These are phyloP conservation scores for Sipha maydis DNA, from an alignment of 2,888 invertebrate species.

Conservation along the genomic window DNA sequence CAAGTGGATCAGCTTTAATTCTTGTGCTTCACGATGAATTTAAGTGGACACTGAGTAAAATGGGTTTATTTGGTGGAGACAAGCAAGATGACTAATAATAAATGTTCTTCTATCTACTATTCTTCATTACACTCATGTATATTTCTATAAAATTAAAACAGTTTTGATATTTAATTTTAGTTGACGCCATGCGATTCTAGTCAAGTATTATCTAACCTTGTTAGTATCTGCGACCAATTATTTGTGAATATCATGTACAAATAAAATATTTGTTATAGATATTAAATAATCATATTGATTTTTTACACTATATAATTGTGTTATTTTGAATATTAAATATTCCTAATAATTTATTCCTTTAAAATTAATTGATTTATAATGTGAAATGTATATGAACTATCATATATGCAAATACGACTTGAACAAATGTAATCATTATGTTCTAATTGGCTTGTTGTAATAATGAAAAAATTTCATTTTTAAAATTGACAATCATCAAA, in stretches of 20 bases:
- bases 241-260: conserved; percentile 55
- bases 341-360: conserved; percentile 25
- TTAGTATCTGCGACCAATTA: conserved; percentile 58
- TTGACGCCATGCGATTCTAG: conserved; percentile 51
- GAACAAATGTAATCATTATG: not conserved
- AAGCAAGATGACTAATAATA: conserved; percentile 33
- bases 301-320: conserved; percentile 22
- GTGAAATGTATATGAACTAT: not conserved
- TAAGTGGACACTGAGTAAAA: conserved; percentile 56
- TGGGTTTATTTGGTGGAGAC: conserved; percentile 40
- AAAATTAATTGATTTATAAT: not conserved
- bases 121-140: conserved; percentile 12
- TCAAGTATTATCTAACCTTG: conserved; percentile 59
- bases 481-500: not conserved
- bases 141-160: conserved; percentile 12
- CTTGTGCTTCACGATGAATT: conserved; percentile 58
- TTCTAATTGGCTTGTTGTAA: not conserved
- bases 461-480: not conserved
- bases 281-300: conserved; percentile 55
- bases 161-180: conserved; percentile 40
- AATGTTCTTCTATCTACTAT: conserved; percentile 17
- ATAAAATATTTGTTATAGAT: conserved; percentile 52
- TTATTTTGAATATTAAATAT: conserved; percentile 5
- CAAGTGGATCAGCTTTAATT: conserved; percentile 54
- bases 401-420: not conserved